phyloP scores from a whole-genome alignment of 2,113 vertebrate genomes.

The Microcebus ravelobensis region DNA sequence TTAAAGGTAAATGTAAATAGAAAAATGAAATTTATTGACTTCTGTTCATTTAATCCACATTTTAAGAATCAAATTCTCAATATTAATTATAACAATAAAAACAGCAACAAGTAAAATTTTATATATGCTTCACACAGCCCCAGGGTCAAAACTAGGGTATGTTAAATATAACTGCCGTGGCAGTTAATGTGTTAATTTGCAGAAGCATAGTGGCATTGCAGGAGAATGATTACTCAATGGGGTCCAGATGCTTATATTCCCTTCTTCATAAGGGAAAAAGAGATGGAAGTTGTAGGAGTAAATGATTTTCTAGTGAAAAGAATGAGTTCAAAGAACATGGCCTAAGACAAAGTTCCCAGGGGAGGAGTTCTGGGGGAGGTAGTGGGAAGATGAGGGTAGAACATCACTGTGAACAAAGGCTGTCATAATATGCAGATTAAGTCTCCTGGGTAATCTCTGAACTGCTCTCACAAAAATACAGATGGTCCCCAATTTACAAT shows the following conservation, averaged over 20 bases:
- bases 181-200: background rate
- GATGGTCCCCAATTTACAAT: background rate
- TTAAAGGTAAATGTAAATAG: too few species aligned
- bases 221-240: background rate
- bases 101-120: too few species aligned
- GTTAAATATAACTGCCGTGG: too few species aligned
- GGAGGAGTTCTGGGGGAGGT: background rate
- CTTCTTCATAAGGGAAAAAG: background rate
- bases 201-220: background rate
- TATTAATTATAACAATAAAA: too few species aligned
- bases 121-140: too few species aligned
- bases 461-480: background rate
- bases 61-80: too few species aligned
- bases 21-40: too few species aligned
- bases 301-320: background rate
- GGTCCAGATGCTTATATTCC: background rate
- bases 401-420: background rate
- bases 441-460: background rate
- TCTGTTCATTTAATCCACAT: too few species aligned
- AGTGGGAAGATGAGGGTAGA: background rate
- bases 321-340: background rate
- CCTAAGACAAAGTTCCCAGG: background rate
- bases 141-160: too few species aligned
- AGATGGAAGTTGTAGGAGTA: background rate
- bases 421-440: background rate